Conservation (phyloP, 2,113 vertebrate species). For the Sturnira hondurensis region DNA sequence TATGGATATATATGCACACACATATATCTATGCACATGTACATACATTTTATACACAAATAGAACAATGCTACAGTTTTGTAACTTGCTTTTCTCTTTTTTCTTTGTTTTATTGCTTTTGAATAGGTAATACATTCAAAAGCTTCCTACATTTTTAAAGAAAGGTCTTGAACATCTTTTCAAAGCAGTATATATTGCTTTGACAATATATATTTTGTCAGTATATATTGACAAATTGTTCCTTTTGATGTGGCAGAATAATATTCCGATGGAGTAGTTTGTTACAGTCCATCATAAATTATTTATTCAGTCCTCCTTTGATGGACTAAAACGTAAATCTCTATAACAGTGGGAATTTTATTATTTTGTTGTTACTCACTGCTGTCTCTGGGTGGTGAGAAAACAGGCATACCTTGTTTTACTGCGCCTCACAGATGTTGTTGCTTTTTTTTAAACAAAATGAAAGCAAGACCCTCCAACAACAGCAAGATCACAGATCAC, state of each 20-base stretch:
- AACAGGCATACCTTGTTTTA: neutral
- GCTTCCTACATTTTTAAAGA: neutral
- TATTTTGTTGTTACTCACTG: neutral
- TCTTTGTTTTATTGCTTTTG: neutral
- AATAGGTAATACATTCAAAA: neutral
- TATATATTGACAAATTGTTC: neutral
- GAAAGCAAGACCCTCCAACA: neutral
- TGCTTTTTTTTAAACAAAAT: neutral
- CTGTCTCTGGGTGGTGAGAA: neutral
- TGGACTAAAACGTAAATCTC: neutral
- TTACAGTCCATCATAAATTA: neutral
- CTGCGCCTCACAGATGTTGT: neutral
- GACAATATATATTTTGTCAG: too few species aligned
- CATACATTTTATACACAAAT: neutral
- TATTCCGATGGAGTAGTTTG: neutral
- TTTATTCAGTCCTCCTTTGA: neutral
- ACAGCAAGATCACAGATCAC: neutral
- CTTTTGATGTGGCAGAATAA: neutral
- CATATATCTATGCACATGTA: neutral
- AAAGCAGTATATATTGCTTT: neutral
- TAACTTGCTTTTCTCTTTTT: neutral
- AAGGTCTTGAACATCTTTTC: neutral
- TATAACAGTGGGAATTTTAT: neutral
- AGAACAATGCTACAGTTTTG: neutral
- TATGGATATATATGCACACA: neutral